phyloP scores from a whole-genome alignment of 1,140 invertebrate genomes.

The Teleopsis dalmanni region DNA sequence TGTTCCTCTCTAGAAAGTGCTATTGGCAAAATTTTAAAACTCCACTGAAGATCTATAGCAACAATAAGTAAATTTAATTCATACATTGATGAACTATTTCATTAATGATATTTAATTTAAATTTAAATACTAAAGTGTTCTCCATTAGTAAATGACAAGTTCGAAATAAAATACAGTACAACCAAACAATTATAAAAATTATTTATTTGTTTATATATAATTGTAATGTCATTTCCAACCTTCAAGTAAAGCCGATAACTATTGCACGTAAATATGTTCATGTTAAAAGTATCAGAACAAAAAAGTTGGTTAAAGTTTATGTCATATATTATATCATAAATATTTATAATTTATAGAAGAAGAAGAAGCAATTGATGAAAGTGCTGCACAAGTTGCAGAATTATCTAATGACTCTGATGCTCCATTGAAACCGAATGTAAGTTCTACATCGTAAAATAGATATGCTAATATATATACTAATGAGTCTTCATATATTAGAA shows the following conservation, averaged over 20 bases:
- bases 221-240: neutral
- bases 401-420: conserved; percentile 41
- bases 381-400: conserved; percentile 35
- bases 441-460: conserved; percentile 11
- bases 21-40: too few species aligned
- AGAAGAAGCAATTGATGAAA: conserved; percentile 37
- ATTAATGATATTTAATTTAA: too few species aligned
- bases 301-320: neutral
- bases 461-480: neutral
- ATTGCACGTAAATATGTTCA: too few species aligned
- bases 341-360: too few species aligned
- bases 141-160: too few species aligned
- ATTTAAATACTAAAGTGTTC: too few species aligned
- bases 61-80: too few species aligned
- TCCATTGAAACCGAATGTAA: conserved; percentile 38
- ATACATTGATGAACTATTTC: too few species aligned
- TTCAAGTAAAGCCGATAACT: neutral
- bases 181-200: neutral
- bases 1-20: too few species aligned
- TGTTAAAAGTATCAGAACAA: too few species aligned
- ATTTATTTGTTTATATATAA: neutral
- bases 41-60: too few species aligned
- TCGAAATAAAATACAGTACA: neutral
- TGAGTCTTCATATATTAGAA: conserved; percentile 33
- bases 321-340: neutral